These are phyloP conservation scores for Paradisaea rubra DNA, from an alignment of 2,113 vertebrate genomes.

Conservation along the genomic window DNA sequence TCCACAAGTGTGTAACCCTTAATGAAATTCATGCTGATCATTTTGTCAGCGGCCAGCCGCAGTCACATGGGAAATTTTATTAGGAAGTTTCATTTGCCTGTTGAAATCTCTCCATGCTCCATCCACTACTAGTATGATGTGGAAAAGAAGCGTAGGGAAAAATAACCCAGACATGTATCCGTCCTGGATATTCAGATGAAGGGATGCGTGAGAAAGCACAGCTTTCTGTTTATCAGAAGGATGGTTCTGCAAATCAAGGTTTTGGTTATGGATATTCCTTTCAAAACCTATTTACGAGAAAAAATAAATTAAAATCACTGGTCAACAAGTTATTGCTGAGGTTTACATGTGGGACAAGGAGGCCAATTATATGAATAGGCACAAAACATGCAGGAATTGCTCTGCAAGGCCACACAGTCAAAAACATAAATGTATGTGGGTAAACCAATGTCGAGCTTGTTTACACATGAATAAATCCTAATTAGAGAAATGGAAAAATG, in stretches of 20 bases:
- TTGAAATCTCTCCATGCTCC: background rate
- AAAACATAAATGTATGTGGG: background rate
- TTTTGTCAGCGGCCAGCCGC: background rate
- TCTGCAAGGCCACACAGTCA: background rate
- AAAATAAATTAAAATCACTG: background rate
- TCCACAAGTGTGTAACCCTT: background rate
- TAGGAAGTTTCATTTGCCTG: background rate
- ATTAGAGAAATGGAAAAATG: background rate
- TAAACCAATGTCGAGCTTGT: background rate
- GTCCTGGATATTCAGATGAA: rapidly evolving
- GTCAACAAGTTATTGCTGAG: background rate
- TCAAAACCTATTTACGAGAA: background rate
- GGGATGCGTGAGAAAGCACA: background rate
- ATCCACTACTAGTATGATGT: background rate
- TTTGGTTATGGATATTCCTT: background rate
- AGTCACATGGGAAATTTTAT: background rate
- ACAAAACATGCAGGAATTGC: background rate
- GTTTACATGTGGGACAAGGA: background rate
- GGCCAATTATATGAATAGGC: background rate
- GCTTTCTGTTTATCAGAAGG: background rate
- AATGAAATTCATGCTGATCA: background rate
- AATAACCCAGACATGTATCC: background rate
- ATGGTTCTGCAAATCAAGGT: background rate
- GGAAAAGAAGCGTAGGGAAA: background rate
- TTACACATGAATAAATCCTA: background rate